Evolutionary conservation across 2,888 invertebrate species (phyloP).

Genomic region (Crematogaster levior): DNA sequence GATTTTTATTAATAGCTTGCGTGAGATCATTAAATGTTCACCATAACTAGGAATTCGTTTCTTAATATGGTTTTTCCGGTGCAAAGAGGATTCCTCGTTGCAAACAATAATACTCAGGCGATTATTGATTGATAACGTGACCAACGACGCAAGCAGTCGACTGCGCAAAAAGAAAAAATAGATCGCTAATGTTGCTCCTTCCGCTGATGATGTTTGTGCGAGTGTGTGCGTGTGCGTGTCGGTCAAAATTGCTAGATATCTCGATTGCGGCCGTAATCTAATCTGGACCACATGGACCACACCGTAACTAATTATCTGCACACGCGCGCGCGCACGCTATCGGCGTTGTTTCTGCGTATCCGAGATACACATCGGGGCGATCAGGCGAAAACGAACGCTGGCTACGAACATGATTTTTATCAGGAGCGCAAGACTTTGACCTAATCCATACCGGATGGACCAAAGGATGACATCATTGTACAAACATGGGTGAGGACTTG

Average conservation of each 20-base stretch:
- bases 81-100: not conserved
- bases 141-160: not conserved
- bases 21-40: not conserved
- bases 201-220: not conserved
- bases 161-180: slow-evolving; percentile 6
- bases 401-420: slow-evolving; percentile 64
- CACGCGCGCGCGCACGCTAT: not conserved
- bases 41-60: not conserved
- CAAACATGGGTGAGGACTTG: slow-evolving; percentile 83
- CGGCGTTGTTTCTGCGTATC: slow-evolving; percentile 34
- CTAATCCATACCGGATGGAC: slow-evolving; percentile 82
- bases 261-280: slow-evolving; percentile 45
- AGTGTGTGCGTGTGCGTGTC: not conserved
- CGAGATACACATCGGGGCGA: not conserved
- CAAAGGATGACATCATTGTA: slow-evolving; percentile 81
- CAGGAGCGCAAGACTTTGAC: slow-evolving; percentile 75
- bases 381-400: slow-evolving; percentile 31
- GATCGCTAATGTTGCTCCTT: not conserved
- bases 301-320: slow-evolving; percentile 20
- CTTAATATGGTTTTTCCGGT: not conserved
- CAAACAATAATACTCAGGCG: not conserved
- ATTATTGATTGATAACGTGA: not conserved
- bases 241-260: slow-evolving; percentile 23
- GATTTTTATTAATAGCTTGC: not conserved
- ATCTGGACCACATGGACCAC: slow-evolving; percentile 53